phyloP scores from a whole-genome alignment of 1,140 invertebrate species.

The Micrasema longulum region DNA sequence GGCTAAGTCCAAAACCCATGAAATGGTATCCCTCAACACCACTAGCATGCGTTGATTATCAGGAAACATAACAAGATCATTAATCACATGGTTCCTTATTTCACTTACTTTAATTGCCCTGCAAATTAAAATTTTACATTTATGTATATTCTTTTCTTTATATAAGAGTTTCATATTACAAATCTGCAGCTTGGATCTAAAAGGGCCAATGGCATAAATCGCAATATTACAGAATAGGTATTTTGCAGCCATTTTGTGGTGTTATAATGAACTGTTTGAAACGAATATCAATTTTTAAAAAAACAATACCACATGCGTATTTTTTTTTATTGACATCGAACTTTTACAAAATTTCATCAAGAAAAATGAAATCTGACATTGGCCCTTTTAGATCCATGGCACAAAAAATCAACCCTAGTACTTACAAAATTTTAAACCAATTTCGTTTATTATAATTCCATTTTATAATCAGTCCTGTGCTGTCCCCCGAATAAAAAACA shows the following conservation, averaged over 20 bases:
- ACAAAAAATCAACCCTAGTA: too few species aligned
- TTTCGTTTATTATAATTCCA: constrained; percentile 53
- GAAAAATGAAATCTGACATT: constrained; percentile 10
- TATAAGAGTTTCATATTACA: too few species aligned
- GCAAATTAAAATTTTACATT: too few species aligned
- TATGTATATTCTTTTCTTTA: too few species aligned
- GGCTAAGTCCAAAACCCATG: constrained; percentile 55
- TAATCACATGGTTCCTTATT: constrained; percentile 56
- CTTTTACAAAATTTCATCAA: too few species aligned
- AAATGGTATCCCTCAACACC: constrained; percentile 56
- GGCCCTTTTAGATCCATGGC: too few species aligned
- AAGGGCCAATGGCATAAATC: too few species aligned
- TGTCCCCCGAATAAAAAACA: constrained; percentile 57
- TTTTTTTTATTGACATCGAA: neutral
- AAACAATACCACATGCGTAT: neutral
- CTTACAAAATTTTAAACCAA: constrained; percentile 54
- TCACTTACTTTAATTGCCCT: constrained; percentile 55
- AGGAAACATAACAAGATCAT: constrained; percentile 57
- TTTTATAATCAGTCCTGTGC: constrained; percentile 56
- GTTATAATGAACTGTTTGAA: too few species aligned
- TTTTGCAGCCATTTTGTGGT: too few species aligned
- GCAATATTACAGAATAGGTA: too few species aligned
- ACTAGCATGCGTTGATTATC: constrained; percentile 55
- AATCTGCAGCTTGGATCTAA: too few species aligned
- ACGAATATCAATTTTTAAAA: too few species aligned